Percentiles rank a stretch among this genome's conserved stretches.
These are phyloP conservation scores for Teleogryllus oceanicus DNA, from an alignment of 2,888 invertebrate species.

Conservation along the genomic window DNA sequence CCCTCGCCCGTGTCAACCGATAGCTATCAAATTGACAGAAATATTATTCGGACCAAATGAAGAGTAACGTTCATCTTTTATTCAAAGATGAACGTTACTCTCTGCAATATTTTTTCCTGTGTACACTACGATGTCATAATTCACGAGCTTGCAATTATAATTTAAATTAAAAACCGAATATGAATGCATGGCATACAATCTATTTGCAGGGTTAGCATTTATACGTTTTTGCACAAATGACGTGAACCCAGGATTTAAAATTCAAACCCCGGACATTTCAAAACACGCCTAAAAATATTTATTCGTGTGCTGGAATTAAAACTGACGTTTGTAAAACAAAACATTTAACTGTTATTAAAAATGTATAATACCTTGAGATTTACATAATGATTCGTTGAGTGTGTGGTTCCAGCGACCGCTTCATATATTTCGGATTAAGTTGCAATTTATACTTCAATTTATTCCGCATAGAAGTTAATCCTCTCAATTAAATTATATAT, in stretches of 20 bases:
- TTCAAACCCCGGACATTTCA: neutral
- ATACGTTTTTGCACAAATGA: neutral
- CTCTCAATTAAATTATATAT: neutral
- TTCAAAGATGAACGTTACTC: too few species aligned
- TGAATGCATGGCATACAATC: neutral
- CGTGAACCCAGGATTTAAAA: neutral
- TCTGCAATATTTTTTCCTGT: too few species aligned
- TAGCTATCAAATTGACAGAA: too few species aligned
- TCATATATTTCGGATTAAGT: conserved; percentile 6
- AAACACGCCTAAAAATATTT: neutral
- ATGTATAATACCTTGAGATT: neutral
- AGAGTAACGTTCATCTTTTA: too few species aligned
- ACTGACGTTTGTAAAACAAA: neutral
- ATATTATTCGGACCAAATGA: too few species aligned
- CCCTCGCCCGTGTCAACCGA: too few species aligned
- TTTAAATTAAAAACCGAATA: conserved; percentile 6
- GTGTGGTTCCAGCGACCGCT: conserved; percentile 5
- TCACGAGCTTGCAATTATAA: neutral
- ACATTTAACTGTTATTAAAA: conserved; percentile 18
- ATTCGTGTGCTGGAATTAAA: neutral
- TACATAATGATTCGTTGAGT: conserved; percentile 11
- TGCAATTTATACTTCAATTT: conserved; percentile 7
- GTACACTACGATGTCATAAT: too few species aligned
- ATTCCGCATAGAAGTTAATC: neutral
- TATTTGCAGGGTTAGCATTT: neutral